Percentiles rank a stretch among this genome's conserved stretches.
phyloP scores from a whole-genome alignment of 2,888 invertebrate genomes.

The Agonopterix subpropinquella region DNA sequence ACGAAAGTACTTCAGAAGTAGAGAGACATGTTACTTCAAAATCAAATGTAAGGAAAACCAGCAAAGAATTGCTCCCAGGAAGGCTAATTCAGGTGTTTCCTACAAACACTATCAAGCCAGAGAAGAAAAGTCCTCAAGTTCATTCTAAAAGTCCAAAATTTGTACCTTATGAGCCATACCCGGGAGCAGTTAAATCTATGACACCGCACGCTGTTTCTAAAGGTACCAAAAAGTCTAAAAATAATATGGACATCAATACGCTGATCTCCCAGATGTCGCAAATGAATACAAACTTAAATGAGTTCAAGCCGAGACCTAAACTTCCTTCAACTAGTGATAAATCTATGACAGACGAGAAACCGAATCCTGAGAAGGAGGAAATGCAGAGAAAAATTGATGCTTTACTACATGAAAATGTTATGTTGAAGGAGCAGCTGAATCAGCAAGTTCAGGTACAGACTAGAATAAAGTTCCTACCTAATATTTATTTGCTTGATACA shows the following conservation, averaged over 20 bases:
- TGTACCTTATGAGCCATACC: constrained; percentile 92
- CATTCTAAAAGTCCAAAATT: constrained; percentile 85
- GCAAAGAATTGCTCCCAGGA: constrained; percentile 37
- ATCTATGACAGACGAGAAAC: constrained; percentile 29
- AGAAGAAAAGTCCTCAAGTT: constrained; percentile 70
- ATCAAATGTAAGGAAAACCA: constrained; percentile 13
- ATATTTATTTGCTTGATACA: neutral
- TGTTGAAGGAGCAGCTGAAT: constrained; percentile 86
- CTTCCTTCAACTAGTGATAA: constrained; percentile 51
- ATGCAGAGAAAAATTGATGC: constrained; percentile 78
- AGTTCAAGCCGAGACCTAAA: constrained; percentile 70
- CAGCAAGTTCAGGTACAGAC: constrained; percentile 84
- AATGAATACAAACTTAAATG: constrained; percentile 78
- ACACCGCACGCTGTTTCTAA: constrained; percentile 67
- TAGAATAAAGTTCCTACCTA: too few relatives aligned
- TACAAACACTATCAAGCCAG: constrained; percentile 76
- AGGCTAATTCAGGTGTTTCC: constrained; percentile 65
- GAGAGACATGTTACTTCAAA: constrained; percentile 19
- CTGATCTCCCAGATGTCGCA: constrained; percentile 83
- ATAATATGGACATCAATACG: constrained; percentile 79
- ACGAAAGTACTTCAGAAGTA: constrained; percentile 42
- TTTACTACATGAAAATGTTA: constrained; percentile 80
- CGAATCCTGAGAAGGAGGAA: constrained; percentile 57
- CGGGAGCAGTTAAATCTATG: constrained; percentile 89
- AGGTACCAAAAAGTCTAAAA: constrained; percentile 60